A percentile compares a stretch with the other conserved stretches of the same genome.
Evolutionary conservation across 1,140 invertebrate species (phyloP).

Genomic region (Pomacea maculata): DNA sequence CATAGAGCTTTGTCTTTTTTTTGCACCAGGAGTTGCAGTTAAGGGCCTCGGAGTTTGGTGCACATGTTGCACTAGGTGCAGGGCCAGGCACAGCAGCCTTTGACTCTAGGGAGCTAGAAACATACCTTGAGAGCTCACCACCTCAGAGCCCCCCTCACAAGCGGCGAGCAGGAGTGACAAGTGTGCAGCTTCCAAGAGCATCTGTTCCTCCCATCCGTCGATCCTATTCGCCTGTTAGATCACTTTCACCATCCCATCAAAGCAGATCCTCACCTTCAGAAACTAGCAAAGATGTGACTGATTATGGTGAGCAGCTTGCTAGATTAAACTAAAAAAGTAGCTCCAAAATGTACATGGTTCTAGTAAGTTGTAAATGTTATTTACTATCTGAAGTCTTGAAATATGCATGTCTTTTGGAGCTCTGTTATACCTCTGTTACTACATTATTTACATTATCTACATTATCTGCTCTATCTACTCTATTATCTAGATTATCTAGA

Average conservation of each 20-base stretch:
- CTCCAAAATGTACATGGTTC: not conserved
- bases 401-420: too few species aligned
- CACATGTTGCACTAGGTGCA: too few species aligned
- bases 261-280: slow-evolving; percentile 34
- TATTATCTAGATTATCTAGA: too few species aligned
- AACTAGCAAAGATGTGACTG: slow-evolving; percentile 14
- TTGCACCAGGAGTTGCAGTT: too few species aligned
- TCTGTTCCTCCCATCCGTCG: slow-evolving; percentile 8
- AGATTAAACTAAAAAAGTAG: not conserved
- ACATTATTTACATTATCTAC: too few species aligned
- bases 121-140: slow-evolving; percentile 49
- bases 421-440: too few species aligned
- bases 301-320: slow-evolving; percentile 9
- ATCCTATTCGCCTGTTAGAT: slow-evolving; percentile 23
- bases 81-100: too few species aligned
- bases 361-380: too few species aligned
- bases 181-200: not conserved
- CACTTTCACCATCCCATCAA: slow-evolving; percentile 17
- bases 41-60: too few species aligned
- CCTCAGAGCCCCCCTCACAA: slow-evolving; percentile 54
- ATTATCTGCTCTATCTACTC: too few species aligned
- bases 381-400: too few species aligned
- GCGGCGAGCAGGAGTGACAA: slow-evolving; percentile 22
- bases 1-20: too few species aligned
- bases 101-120: not conserved